phyloP scores from a whole-genome alignment of 2,888 invertebrate genomes.

The Corythucha ciliata region DNA sequence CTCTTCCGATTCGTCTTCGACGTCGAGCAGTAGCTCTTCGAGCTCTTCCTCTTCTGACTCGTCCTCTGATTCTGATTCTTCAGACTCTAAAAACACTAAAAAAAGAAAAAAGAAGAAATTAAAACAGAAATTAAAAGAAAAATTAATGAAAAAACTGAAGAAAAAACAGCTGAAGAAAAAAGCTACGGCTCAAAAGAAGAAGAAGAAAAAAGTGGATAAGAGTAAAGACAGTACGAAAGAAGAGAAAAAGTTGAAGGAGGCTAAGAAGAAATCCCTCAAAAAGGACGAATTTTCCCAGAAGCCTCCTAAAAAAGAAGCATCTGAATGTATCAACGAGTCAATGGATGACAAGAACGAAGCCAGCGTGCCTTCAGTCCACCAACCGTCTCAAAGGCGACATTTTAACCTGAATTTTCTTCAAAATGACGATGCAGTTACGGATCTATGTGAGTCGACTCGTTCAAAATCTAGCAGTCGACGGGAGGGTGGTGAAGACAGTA shows the following conservation, averaged over 20 bases:
- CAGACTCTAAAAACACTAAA: conserved; percentile 25
- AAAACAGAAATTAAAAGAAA: too few relatives aligned
- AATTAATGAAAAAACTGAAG: conserved; percentile 22
- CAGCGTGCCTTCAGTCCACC: too few relatives aligned
- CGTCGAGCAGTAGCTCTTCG: conserved; percentile 26
- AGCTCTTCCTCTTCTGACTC: conserved; percentile 27
- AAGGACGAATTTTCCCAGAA: neutral
- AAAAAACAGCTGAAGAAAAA: conserved; percentile 18
- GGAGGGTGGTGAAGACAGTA: neutral
- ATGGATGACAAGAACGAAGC: too few relatives aligned
- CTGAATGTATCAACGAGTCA: too few relatives aligned
- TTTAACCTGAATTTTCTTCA: neutral
- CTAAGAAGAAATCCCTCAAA: conserved; percentile 6
- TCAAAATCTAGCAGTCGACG: neutral
- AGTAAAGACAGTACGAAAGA: conserved; percentile 11
- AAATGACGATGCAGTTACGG: too few relatives aligned
- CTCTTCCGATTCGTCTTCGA: conserved; percentile 2
- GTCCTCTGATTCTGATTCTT: conserved; percentile 23
- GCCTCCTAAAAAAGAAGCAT: neutral
- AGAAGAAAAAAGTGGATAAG: conserved; percentile 21
- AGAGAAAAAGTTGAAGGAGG: conserved; percentile 18
- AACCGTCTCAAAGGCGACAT: too few relatives aligned
- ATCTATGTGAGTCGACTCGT: too few relatives aligned
- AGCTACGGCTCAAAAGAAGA: conserved; percentile 10
- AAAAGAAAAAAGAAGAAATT: conserved; percentile 7